A percentile compares a stretch with the other conserved stretches of the same genome.
phyloP scores from a whole-genome alignment of 2,888 invertebrate species.

The Chalcosyrphus nemorum region DNA sequence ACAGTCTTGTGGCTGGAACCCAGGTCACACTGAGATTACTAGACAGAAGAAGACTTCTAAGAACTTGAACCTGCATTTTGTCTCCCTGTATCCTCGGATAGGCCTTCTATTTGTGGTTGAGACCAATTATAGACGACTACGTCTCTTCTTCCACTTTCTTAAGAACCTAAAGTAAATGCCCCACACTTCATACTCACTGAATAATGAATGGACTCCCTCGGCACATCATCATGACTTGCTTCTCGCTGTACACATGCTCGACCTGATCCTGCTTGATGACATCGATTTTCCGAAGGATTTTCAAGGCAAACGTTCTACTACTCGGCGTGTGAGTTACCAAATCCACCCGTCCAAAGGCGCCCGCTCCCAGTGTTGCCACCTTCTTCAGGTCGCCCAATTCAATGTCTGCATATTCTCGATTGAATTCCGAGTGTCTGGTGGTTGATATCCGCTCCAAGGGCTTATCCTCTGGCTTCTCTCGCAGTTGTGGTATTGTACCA shows the following conservation, averaged over 20 bases:
- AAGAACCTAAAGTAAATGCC: too few species aligned
- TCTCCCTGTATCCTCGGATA: too few species aligned
- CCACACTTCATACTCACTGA: constrained; percentile 86
- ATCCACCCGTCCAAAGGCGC: constrained; percentile 95
- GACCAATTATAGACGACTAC: too few species aligned
- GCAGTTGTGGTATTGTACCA: constrained; percentile 85
- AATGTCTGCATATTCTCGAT: constrained; percentile 86
- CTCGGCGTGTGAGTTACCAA: constrained; percentile 84
- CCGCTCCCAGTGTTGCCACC: constrained; percentile 93
- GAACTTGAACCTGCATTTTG: too few species aligned
- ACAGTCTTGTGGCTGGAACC: too few species aligned
- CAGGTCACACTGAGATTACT: too few species aligned
- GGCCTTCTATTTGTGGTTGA: too few species aligned
- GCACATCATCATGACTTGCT: constrained; percentile 91
- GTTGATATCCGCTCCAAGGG: constrained; percentile 74
- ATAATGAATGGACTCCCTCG: constrained; percentile 90
- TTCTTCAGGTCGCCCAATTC: constrained; percentile 90
- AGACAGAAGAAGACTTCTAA: too few species aligned
- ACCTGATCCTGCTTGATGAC: constrained; percentile 94
- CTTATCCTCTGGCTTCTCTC: constrained; percentile 76
- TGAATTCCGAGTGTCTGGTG: constrained; percentile 77
- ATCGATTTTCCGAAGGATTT: constrained; percentile 94
- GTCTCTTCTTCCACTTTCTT: too few species aligned
- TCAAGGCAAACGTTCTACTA: constrained; percentile 88
- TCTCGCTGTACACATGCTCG: constrained; percentile 94